phyloP scores from a whole-genome alignment of 1,140 invertebrate genomes.

The Anoplolepis gracilipes region DNA sequence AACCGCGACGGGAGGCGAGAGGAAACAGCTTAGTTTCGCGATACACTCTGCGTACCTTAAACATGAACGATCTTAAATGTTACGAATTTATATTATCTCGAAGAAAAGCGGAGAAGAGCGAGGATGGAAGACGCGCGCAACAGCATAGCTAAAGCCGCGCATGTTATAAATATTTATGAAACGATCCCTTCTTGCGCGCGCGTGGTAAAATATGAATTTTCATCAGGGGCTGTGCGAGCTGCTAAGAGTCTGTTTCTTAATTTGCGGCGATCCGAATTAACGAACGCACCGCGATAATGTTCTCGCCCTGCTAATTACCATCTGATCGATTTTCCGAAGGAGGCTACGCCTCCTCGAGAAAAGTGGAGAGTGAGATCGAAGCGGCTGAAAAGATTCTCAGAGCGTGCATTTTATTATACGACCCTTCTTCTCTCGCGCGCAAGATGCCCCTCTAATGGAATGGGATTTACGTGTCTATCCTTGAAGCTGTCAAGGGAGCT shows the following conservation, averaged over 20 bases:
- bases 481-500: conserved; percentile 67
- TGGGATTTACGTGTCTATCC: conserved; percentile 72
- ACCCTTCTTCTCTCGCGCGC: conserved; percentile 35
- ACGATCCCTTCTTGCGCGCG: neutral
- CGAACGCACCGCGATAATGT: conserved; percentile 17
- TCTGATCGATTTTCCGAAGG: neutral
- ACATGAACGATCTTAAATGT: conserved; percentile 42
- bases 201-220: conserved; percentile 51
- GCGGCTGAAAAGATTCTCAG: conserved; percentile 46
- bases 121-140: neutral
- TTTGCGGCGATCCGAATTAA: conserved; percentile 37
- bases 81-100: conserved; percentile 38
- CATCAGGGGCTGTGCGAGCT: conserved; percentile 24
- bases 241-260: conserved; percentile 50
- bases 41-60: neutral
- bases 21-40: neutral
- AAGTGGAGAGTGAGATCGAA: conserved; percentile 26
- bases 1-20: conserved; percentile 9
- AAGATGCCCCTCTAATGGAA: conserved; percentile 64
- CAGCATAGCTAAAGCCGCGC: neutral
- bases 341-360: no score
- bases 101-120: neutral
- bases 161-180: conserved; percentile 53
- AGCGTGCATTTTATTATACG: conserved; percentile 60
- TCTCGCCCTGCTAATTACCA: conserved; percentile 37